Conservation (phyloP, 2,113 vertebrate species). For the Anguilla japonica region DNA sequence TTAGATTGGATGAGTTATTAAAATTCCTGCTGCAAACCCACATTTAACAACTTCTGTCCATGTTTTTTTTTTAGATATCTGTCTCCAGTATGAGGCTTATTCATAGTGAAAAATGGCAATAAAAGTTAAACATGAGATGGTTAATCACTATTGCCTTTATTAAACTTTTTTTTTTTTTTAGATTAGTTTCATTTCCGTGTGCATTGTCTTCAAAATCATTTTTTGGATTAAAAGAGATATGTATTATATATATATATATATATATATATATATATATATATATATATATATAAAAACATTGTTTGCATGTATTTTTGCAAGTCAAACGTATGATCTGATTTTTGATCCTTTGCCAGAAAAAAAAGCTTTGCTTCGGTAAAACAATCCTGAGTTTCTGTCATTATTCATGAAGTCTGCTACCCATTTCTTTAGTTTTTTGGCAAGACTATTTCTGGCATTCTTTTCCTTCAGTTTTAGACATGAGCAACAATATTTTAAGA, state of each 20-base stretch:
- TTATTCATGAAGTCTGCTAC: not conserved
- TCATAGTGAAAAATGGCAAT: not conserved
- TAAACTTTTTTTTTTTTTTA: not conserved
- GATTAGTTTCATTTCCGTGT: not conserved
- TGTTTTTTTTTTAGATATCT: not conserved
- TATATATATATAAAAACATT: not conserved
- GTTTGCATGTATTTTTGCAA: not conserved
- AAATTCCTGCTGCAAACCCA: conserved; percentile 17
- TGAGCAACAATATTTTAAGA: not conserved
- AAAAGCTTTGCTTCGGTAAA: not conserved
- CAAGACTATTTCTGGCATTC: not conserved
- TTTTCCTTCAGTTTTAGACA: not conserved
- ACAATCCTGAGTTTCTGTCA: not conserved
- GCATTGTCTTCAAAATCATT: not conserved
- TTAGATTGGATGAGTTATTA: conserved; percentile 47
- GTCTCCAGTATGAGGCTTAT: not conserved
- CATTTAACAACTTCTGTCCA: not conserved
- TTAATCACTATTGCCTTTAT: not conserved
- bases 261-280: too few species aligned
- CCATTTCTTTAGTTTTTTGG: not conserved
- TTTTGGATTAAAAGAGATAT: not conserved
- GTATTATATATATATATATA: too few species aligned
- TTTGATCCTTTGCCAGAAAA: not conserved
- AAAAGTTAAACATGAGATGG: not conserved
- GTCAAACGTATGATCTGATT: not conserved